Conservation (phyloP, 2,888 invertebrate genomes). For the Empis livida region DNA sequence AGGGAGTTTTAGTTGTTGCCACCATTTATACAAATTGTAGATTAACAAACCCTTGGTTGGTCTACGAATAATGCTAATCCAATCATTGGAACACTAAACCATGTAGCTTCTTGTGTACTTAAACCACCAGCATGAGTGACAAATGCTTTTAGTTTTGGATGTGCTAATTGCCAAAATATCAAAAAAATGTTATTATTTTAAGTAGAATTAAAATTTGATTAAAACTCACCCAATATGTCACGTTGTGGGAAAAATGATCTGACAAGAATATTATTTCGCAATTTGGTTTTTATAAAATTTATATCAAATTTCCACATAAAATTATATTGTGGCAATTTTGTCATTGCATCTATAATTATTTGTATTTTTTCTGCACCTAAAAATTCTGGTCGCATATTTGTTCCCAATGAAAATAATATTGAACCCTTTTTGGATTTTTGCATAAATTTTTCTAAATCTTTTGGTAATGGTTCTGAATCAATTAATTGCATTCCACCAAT, state of each 20-base stretch:
- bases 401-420: conserved; percentile 28
- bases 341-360: conserved; percentile 20
- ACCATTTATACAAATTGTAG: background rate
- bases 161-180: conserved; percentile 14
- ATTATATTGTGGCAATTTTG: conserved; percentile 21
- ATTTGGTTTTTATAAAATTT: conserved; percentile 10
- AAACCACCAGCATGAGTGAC: conserved; percentile 27
- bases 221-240: conserved; percentile 38
- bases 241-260: conserved; percentile 40
- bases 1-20: too few relatives aligned
- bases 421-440: conserved; percentile 23
- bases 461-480: conserved; percentile 19
- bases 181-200: background rate
- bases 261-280: conserved; percentile 35
- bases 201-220: too few relatives aligned
- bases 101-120: conserved; percentile 24
- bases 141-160: conserved; percentile 21
- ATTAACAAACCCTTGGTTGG: conserved; percentile 15
- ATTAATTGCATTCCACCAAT: conserved; percentile 30
- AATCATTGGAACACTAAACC: conserved; percentile 26
- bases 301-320: conserved; percentile 31
- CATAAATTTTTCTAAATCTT: conserved; percentile 20
- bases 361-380: conserved; percentile 12
- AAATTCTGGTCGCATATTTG: conserved; percentile 18
- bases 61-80: conserved; percentile 25